phyloP scores from a whole-genome alignment of 2,888 invertebrate genomes.

The Scaptomyza cyrtandrae region DNA sequence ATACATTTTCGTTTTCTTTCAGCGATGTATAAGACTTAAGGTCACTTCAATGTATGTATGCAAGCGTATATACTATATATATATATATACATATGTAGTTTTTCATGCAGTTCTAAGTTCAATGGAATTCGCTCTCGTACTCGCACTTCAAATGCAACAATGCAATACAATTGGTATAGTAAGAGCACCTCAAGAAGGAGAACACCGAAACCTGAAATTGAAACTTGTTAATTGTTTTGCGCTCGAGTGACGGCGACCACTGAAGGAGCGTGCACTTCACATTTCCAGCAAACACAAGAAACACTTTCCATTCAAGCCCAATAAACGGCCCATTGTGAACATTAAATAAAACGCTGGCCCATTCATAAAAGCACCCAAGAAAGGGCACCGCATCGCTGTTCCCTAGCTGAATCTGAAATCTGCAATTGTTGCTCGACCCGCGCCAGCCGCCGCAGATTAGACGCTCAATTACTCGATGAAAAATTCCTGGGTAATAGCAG shows the following conservation, averaged over 20 bases:
- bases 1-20: conserved; percentile 79
- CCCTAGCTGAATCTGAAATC: conserved; percentile 19
- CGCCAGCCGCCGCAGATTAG: conserved; percentile 73
- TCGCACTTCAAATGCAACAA: conserved; percentile 51
- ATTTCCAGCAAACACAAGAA: conserved; percentile 65
- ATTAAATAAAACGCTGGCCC: conserved; percentile 31
- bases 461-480: conserved; percentile 73
- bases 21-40: conserved; percentile 57
- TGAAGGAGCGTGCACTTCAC: conserved; percentile 52
- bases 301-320: conserved; percentile 77
- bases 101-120: conserved; percentile 40
- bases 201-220: conserved; percentile 36
- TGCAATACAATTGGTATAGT: conserved; percentile 60
- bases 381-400: conserved; percentile 40
- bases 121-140: conserved; percentile 68
- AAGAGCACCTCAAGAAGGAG: conserved; percentile 27
- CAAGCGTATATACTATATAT: background rate
- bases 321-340: conserved; percentile 67
- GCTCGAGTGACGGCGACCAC: conserved; percentile 65
- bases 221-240: conserved; percentile 80
- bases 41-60: conserved; percentile 43
- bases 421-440: conserved; percentile 64
- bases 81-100: background rate
- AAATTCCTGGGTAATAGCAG: conserved; percentile 67
- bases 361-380: conserved; percentile 70